phyloP scores from a whole-genome alignment of 2,797 vertebrate species.

The Aselliscus stoliczkanus region DNA sequence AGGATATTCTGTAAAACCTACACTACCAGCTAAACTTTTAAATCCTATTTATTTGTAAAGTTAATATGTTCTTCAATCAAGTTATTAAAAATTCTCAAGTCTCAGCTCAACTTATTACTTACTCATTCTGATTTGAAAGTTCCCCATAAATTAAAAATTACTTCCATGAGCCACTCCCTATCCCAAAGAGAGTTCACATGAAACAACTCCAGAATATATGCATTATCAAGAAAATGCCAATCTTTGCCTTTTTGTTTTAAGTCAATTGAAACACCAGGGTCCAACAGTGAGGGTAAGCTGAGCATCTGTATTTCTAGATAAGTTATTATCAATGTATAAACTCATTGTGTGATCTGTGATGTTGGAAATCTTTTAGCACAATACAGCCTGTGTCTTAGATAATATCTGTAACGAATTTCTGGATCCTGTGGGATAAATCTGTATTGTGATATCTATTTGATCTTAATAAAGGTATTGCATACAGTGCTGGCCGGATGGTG shows the following conservation, averaged over 20 bases:
- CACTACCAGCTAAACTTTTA: slow-evolving; percentile 41
- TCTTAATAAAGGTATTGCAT: slow-evolving; percentile 86
- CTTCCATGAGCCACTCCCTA: slow-evolving; percentile 47
- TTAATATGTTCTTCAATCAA: slow-evolving; percentile 42
- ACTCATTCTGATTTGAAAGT: slow-evolving; percentile 72
- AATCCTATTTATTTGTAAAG: slow-evolving; percentile 47
- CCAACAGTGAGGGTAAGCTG: slow-evolving; percentile 65
- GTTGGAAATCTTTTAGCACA: slow-evolving; percentile 80
- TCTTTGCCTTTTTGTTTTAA: slow-evolving; percentile 25
- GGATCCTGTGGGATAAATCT: slow-evolving; percentile 82
- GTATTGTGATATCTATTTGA: slow-evolving; percentile 86
- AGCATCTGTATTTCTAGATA: slow-evolving; percentile 80
- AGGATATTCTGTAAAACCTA: neutral
- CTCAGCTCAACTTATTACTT: slow-evolving; percentile 61
- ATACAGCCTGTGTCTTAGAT: slow-evolving; percentile 80
- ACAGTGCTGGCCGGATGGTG: slow-evolving; percentile 70
- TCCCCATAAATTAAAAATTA: slow-evolving; percentile 74
- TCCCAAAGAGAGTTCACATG: neutral
- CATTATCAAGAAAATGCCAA: slow-evolving; percentile 27
- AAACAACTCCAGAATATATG: slow-evolving; percentile 20
- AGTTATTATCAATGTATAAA: slow-evolving; percentile 76
- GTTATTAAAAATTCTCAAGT: slow-evolving; percentile 64
- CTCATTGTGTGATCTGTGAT: slow-evolving; percentile 79
- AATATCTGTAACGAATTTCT: slow-evolving; percentile 83
- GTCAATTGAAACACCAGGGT: slow-evolving; percentile 61